phyloP scores from a whole-genome alignment of 2,113 vertebrate species.

The Numida meleagris region DNA sequence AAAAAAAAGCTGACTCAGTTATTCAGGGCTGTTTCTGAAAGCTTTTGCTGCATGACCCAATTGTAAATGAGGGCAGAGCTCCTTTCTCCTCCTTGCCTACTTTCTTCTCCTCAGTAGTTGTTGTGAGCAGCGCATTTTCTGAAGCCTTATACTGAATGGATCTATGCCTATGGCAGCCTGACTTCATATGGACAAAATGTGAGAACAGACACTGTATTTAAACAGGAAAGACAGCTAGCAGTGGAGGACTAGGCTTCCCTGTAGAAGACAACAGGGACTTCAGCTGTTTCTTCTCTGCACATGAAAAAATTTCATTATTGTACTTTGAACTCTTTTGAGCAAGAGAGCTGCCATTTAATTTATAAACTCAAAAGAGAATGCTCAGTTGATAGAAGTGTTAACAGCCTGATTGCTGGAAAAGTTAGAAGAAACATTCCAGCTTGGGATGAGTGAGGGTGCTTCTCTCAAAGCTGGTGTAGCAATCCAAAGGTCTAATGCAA shows the following conservation, averaged over 20 bases:
- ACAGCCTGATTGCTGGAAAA: neutral
- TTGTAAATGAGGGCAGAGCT: neutral
- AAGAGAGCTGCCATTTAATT: neutral
- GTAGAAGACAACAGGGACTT: neutral
- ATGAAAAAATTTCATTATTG: neutral
- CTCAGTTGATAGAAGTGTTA: neutral
- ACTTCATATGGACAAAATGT: neutral
- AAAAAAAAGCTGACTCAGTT: neutral
- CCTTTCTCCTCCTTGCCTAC: neutral
- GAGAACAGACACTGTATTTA: neutral
- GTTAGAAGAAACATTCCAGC: neutral
- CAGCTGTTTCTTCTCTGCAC: neutral
- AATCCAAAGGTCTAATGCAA: no score
- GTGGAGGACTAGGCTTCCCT: neutral
- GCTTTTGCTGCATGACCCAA: neutral
- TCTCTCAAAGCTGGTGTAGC: neutral
- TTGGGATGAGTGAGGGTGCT: neutral
- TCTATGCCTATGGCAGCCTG: neutral
- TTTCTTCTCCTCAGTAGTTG: neutral
- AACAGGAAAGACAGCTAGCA: neutral
- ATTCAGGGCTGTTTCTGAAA: neutral
- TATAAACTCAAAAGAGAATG: neutral
- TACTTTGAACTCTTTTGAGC: neutral
- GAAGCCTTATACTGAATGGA: neutral
- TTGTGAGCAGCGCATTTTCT: neutral